phyloP scores from a whole-genome alignment of 2,888 invertebrate genomes.

The Nasonovia ribisnigri region DNA sequence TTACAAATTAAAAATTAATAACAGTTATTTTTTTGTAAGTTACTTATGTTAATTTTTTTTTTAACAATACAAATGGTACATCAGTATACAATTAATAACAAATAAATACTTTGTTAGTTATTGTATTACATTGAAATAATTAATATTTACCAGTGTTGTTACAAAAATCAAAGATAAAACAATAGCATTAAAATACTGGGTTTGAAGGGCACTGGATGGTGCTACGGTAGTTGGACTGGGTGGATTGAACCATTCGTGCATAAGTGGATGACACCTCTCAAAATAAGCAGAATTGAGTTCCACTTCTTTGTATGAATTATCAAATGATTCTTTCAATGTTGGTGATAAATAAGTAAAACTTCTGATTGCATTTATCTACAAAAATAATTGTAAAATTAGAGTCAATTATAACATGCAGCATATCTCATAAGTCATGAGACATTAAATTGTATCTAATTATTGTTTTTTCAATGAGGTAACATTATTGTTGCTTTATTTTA shows the following conservation, averaged over 20 bases:
- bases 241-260: constrained; percentile 45
- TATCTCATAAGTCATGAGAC: background rate
- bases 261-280: background rate
- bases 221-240: background rate
- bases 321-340: constrained; percentile 34
- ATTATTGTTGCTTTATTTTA: background rate
- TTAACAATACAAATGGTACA: background rate
- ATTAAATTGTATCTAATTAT: background rate
- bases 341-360: constrained; percentile 23
- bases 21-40: background rate
- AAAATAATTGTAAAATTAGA: background rate
- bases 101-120: background rate
- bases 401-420: background rate
- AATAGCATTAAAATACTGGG: background rate
- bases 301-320: constrained; percentile 1
- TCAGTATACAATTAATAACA: background rate
- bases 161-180: constrained; percentile 16
- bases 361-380: constrained; percentile 44
- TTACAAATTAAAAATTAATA: background rate
- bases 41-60: background rate
- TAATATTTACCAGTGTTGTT: background rate
- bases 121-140: constrained; percentile 21
- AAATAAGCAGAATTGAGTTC: constrained; percentile 44
- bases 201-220: constrained; percentile 24
- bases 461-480: background rate